Percentiles rank a stretch among this genome's conserved stretches.
Conservation (phyloP, 1,140 invertebrate species). For the Battus philenor region DNA sequence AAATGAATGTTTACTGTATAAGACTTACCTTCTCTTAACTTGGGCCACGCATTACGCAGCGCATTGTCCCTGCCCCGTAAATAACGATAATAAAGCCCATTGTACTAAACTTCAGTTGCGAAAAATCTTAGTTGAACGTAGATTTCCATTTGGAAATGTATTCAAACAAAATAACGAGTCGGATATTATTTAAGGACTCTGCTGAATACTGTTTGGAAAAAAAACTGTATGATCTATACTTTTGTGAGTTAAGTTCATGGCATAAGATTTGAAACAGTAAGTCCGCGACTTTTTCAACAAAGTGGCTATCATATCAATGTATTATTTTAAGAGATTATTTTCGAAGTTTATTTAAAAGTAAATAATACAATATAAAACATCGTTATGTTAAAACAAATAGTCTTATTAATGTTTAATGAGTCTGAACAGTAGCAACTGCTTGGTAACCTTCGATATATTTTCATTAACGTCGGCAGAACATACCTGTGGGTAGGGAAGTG, state of each 20-base stretch:
- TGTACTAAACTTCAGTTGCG: constrained; percentile 33
- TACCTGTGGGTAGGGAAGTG: constrained; percentile 22
- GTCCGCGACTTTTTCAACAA: too few relatives aligned
- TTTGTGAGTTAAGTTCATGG: too few relatives aligned
- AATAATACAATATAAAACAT: not conserved
- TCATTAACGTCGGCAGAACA: constrained; percentile 34
- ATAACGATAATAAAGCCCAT: constrained; percentile 41
- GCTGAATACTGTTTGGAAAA: too few relatives aligned
- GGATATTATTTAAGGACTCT: too few relatives aligned
- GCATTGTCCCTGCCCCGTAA: constrained; percentile 41
- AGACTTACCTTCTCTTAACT: constrained; percentile 23
- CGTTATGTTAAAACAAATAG: not conserved
- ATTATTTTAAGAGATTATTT: not conserved
- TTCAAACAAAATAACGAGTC: too few relatives aligned
- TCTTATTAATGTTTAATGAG: not conserved
- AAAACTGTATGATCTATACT: too few relatives aligned
- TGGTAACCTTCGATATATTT: constrained; percentile 37
- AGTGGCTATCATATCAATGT: too few relatives aligned
- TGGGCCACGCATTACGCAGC: constrained; percentile 29
- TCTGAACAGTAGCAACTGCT: not conserved
- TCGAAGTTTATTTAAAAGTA: not conserved
- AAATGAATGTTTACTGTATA: too few relatives aligned
- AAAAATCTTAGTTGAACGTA: not conserved
- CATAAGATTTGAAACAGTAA: too few relatives aligned
- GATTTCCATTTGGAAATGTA: too few relatives aligned